phyloP scores from a whole-genome alignment of 1,140 invertebrate species.

The Matsumurasca onukii region DNA sequence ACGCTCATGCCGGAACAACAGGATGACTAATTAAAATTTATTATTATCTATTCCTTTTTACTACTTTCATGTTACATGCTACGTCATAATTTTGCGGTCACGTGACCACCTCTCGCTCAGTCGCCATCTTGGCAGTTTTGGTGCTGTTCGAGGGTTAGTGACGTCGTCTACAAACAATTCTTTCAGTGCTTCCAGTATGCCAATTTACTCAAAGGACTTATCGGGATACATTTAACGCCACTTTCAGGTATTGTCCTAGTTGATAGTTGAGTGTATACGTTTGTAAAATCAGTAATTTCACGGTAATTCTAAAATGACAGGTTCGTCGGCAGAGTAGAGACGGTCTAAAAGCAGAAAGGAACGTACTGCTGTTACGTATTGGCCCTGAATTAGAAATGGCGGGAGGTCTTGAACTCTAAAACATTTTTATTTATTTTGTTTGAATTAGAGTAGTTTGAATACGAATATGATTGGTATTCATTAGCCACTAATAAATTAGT shows the following conservation, averaged over 20 bases:
- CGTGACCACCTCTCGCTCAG: constrained; percentile 52
- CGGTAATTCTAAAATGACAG: neutral
- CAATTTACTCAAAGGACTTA: too few relatives aligned
- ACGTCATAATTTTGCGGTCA: constrained; percentile 53
- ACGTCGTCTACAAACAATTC: constrained; percentile 41
- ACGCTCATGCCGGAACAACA: too few relatives aligned
- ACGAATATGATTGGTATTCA: too few relatives aligned
- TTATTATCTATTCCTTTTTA: neutral
- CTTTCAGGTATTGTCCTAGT: too few relatives aligned
- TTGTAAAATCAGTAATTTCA: too few relatives aligned
- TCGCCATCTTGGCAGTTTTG: constrained; percentile 55
- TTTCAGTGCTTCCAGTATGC: constrained; percentile 3
- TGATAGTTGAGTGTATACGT: too few relatives aligned
- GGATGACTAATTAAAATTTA: too few relatives aligned
- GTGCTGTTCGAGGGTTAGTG: constrained; percentile 46
- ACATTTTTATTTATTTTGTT: too few relatives aligned
- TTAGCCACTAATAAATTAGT: too few relatives aligned
- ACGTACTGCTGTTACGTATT: constrained; percentile 17
- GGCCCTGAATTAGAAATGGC: constrained; percentile 20
- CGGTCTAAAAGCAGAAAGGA: constrained; percentile 9
- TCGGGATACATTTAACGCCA: too few relatives aligned
- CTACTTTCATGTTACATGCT: constrained; percentile 37
- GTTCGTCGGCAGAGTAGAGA: constrained; percentile 5
- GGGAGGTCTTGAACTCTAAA: constrained; percentile 9
- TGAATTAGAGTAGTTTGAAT: too few relatives aligned